Conservation (phyloP, 2,113 vertebrate genomes). For the Cheilinus undulatus region DNA sequence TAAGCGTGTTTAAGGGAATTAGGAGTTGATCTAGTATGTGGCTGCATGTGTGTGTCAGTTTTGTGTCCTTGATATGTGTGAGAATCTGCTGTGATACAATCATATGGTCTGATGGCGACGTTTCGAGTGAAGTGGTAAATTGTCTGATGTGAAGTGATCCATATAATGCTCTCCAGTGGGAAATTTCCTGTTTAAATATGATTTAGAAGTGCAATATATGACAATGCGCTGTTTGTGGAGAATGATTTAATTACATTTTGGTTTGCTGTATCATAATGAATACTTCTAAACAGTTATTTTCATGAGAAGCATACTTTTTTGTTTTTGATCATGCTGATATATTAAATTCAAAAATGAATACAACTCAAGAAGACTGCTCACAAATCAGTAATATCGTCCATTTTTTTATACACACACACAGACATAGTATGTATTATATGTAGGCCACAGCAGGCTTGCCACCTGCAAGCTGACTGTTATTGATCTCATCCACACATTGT, state of each 20-base stretch:
- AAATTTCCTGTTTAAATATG: slow-evolving; percentile 52
- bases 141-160: slow-evolving; percentile 55
- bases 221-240: slow-evolving; percentile 11
- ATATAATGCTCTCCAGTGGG: slow-evolving; percentile 38
- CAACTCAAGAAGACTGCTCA: no score
- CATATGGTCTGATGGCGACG: slow-evolving; percentile 25
- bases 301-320: not conserved
- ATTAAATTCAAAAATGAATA: no score
- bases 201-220: slow-evolving; percentile 51
- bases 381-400: no score
- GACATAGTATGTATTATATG: not conserved
- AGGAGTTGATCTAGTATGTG: slow-evolving; percentile 34
- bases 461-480: slow-evolving; percentile 38
- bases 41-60: slow-evolving; percentile 31
- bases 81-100: slow-evolving; percentile 21
- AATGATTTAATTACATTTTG: slow-evolving; percentile 45
- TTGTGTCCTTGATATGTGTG: slow-evolving; percentile 24
- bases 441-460: slow-evolving; percentile 6
- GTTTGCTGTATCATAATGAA: slow-evolving; percentile 44
- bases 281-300: slow-evolving; percentile 20
- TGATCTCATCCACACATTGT: slow-evolving; percentile 36
- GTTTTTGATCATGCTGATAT: not conserved
- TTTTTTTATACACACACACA: not conserved
- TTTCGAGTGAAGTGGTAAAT: slow-evolving; percentile 41
- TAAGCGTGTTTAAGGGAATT: slow-evolving; percentile 34